These are phyloP conservation scores for Drosophila burlai DNA, from an alignment of 1,140 invertebrate genomes.

Conservation along the genomic window DNA sequence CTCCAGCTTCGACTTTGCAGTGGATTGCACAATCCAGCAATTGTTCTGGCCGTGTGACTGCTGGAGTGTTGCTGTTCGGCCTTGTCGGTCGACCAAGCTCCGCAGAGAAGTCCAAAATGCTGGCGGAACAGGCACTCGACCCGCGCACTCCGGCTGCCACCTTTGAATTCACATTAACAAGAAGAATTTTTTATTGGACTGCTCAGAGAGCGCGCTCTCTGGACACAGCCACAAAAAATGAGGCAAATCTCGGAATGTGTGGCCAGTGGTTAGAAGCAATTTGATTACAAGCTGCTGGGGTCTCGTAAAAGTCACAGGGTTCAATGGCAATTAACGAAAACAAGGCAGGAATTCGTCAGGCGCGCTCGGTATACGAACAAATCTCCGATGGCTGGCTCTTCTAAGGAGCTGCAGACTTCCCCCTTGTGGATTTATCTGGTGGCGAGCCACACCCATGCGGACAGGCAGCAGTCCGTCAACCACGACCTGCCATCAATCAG, in stretches of 20 bases:
- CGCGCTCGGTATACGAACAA: no score
- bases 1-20: background rate
- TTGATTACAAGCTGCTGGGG: constrained; percentile 42
- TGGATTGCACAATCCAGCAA: constrained; percentile 20
- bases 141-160: constrained; percentile 9
- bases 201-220: background rate
- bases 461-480: constrained; percentile 40
- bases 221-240: background rate
- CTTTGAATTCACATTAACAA: constrained; percentile 8
- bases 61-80: background rate
- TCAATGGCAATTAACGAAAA: constrained; percentile 46
- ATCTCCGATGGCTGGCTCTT: background rate
- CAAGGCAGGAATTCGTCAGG: background rate
- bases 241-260: constrained; percentile 16
- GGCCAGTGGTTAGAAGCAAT: background rate
- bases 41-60: constrained; percentile 13
- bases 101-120: background rate
- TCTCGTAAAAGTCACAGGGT: constrained; percentile 49
- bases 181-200: constrained; percentile 3
- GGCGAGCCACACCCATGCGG: constrained; percentile 21
- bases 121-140: constrained; percentile 1
- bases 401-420: background rate
- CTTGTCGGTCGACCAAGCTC: constrained; percentile 12
- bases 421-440: background rate
- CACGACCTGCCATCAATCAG: constrained; percentile 54